Percentiles rank a stretch among this genome's conserved stretches.
phyloP scores from a whole-genome alignment of 2,888 invertebrate species.

The Diaperis boleti region DNA sequence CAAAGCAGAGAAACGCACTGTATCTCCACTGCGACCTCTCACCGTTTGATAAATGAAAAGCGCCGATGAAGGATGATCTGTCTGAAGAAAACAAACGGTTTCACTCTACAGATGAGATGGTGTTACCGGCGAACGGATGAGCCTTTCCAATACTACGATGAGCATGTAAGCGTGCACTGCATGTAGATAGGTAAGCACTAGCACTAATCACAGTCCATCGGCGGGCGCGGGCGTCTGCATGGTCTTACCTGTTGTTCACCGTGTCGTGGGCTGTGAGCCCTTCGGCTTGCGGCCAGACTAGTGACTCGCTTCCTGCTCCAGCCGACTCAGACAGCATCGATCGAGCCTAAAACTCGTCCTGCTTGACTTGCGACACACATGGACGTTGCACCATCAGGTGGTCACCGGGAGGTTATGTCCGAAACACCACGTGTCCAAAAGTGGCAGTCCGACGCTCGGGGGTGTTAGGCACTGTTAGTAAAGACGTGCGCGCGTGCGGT shows the following conservation, averaged over 20 bases:
- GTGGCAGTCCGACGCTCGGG: no score
- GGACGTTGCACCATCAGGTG: conserved; percentile 39
- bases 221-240: background rate
- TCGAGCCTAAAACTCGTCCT: conserved; percentile 56
- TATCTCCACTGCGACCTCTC: background rate
- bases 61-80: background rate
- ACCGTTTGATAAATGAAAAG: background rate
- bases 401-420: conserved; percentile 28
- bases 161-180: background rate
- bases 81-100: background rate
- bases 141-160: background rate
- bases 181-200: background rate
- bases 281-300: conserved; percentile 52
- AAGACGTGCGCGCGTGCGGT: conserved; percentile 49
- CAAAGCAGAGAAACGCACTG: conserved; percentile 3
- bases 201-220: conserved; percentile 10
- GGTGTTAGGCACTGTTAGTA: conserved; percentile 45
- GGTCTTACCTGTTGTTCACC: conserved; percentile 60
- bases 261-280: conserved; percentile 49
- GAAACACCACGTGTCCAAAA: conserved; percentile 12
- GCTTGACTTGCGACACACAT: conserved; percentile 50
- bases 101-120: conserved; percentile 1
- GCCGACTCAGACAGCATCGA: conserved; percentile 62
- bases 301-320: conserved; percentile 58
- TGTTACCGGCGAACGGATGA: background rate